Conservation (phyloP, 2,797 vertebrate species). For the Poecile montanus region DNA sequence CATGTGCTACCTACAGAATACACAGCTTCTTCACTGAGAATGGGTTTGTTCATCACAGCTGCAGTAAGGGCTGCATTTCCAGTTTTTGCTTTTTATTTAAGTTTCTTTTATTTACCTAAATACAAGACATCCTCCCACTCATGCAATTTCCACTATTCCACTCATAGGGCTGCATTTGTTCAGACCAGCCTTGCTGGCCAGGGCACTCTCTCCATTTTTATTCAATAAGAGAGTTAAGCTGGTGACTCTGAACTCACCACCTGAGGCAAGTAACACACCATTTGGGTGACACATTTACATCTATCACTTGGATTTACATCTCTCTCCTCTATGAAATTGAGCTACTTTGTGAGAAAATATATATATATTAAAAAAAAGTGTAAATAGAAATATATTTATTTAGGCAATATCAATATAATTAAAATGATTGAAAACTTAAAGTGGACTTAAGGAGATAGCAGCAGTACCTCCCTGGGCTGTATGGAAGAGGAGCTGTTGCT, state of each 20-base stretch:
- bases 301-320: background rate
- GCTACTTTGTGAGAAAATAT: background rate
- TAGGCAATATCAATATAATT: background rate
- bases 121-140: background rate
- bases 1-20: background rate
- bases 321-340: background rate
- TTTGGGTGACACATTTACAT: rapidly evolving
- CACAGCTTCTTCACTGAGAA: background rate
- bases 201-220: background rate
- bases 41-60: background rate
- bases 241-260: background rate
- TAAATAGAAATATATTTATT: background rate
- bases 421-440: background rate
- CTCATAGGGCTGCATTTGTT: background rate
- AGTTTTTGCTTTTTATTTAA: background rate
- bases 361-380: background rate
- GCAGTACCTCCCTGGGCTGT: background rate
- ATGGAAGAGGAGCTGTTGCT: background rate
- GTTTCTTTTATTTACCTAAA: background rate
- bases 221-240: background rate
- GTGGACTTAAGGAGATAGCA: background rate
- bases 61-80: background rate
- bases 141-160: background rate
- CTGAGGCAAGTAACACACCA: rapidly evolving
- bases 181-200: background rate